These are phyloP conservation scores for Pherbina coryleti DNA, from an alignment of 2,888 invertebrate genomes.

Conservation along the genomic window DNA sequence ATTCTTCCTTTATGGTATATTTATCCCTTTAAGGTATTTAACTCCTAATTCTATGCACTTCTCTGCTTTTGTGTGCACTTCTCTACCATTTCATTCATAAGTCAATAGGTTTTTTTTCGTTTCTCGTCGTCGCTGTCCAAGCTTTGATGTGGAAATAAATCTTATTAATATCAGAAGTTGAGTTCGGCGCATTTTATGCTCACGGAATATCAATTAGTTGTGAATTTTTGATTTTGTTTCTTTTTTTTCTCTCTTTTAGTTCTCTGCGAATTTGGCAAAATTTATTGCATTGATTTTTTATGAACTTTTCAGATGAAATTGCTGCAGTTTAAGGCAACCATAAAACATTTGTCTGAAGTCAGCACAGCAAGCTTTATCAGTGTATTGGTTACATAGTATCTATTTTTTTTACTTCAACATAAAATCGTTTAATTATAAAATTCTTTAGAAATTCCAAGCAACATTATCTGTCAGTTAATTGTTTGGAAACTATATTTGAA, in stretches of 20 bases:
- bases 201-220: slow-evolving; percentile 33
- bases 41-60: too few relatives aligned
- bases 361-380: too few relatives aligned
- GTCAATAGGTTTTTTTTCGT: not conserved
- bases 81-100: slow-evolving; percentile 7
- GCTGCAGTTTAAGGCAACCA: not conserved
- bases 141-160: slow-evolving; percentile 41
- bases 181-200: slow-evolving; percentile 29
- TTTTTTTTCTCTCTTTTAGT: not conserved
- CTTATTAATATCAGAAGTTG: slow-evolving; percentile 35
- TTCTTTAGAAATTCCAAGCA: too few relatives aligned
- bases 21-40: not conserved
- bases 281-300: slow-evolving; percentile 46
- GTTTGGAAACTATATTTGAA: not conserved
- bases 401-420: not conserved
- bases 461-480: not conserved
- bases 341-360: too few relatives aligned
- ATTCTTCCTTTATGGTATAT: not conserved
- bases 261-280: slow-evolving; percentile 23
- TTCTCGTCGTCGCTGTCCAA: slow-evolving; percentile 2
- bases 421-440: not conserved
- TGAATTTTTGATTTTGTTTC: slow-evolving; percentile 21
- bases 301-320: slow-evolving; percentile 32
- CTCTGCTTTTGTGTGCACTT: not conserved
- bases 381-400: not conserved